Conservation (phyloP, 1,140 invertebrate genomes). For the Musca domestica region DNA sequence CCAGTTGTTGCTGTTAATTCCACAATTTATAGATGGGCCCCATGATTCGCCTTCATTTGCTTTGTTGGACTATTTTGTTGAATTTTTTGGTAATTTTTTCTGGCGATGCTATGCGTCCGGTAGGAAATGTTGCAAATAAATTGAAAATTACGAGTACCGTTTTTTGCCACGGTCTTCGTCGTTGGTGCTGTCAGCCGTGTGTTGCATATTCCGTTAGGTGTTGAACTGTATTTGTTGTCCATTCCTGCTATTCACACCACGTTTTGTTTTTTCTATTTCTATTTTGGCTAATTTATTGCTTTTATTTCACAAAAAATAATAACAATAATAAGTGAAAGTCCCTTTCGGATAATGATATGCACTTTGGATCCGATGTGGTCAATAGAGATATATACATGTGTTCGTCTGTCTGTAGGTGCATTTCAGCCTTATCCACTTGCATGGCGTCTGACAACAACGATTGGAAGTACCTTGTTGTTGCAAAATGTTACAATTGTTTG, state of each 20-base stretch:
- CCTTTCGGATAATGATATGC: constrained; percentile 15
- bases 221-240: background rate
- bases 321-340: constrained; percentile 18
- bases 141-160: constrained; percentile 6
- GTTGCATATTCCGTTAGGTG: too few relatives aligned
- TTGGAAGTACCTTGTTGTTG: background rate
- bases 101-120: background rate
- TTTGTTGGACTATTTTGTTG: background rate
- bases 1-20: background rate
- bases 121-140: constrained; percentile 21
- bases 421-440: too few relatives aligned
- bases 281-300: constrained; percentile 11
- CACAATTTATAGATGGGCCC: constrained; percentile 8
- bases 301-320: background rate
- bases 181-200: background rate
- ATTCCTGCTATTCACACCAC: background rate
- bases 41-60: background rate
- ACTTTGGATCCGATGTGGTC: background rate
- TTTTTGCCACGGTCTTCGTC: background rate
- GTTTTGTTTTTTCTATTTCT: background rate
- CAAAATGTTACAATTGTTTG: constrained; percentile 3
- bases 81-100: too few relatives aligned
- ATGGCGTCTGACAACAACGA: too few relatives aligned
- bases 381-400: background rate
- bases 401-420: background rate